Base-by-base conservation (phyloP, 2,113 vertebrate species). In the Calyptomena viridis region DNA sequence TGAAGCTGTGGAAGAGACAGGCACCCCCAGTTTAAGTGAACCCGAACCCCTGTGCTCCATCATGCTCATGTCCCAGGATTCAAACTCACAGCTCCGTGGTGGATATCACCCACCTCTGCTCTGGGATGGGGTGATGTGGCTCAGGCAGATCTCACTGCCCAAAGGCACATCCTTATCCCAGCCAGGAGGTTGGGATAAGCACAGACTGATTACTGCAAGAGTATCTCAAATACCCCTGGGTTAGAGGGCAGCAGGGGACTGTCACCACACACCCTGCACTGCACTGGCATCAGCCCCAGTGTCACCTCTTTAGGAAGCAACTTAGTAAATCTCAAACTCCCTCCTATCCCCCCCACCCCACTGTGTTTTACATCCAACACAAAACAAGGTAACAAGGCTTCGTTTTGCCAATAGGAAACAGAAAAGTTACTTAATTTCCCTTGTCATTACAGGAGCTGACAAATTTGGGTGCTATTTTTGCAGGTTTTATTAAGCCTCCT, bases 101-200 rank as follows among this genome's bases (percentile, higher is more conserved):
- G 58, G 75, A 12, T 37, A 62, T 1, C 63, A 21, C 19, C 60
- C 63, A 21, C 19, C 60, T 46, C 31, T 2, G 60, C 52, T 37
- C 0, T 4, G 60, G 4, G 7, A 49, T 1, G 30, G 49, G 52
- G 22, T 11, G 5, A 14, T 1, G 2, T 0, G 6, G 47, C 11
- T 13, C 86, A 49, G 52, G 8, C 62, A 42, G 74, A 78, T 15
- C 22, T 0, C 6, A 8, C 3, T 30, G 59, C 56, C 56, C 78
- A 12, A 11, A 9, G 60, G 55, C 39, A 37, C 74, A 30, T 27
- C 73, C 46, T 22, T 2, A 3, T 1, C 46, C 39, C 58, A 50
- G 62, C 31, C 82, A 40, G 60, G 22, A 64, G 50, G 2, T 13
- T 4, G 17, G 21, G 59, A 31, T 4, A 5, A 55, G 8, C 21